Evolutionary conservation across 92 coral and sea anemone genomes (phyloP).

Genomic region (Heliopora coerulea): DNA sequence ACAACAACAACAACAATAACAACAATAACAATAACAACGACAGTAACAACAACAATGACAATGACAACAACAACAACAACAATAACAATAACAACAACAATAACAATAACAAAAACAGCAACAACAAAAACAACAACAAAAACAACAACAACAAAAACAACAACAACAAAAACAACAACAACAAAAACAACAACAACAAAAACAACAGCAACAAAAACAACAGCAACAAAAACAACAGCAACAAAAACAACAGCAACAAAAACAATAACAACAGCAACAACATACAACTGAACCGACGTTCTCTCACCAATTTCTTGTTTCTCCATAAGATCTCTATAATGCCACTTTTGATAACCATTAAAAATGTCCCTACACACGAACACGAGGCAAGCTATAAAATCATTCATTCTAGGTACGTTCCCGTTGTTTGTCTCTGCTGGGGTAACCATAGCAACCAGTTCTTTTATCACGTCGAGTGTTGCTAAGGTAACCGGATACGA

Average conservation of each 20-base stretch:
- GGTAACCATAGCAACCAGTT: conserved; percentile 73
- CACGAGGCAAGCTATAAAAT: conserved; percentile 82
- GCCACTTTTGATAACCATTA: conserved; percentile 92
- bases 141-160: not conserved
- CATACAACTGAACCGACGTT: not conserved
- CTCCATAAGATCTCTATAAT: conserved; percentile 65
- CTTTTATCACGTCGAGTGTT: conserved; percentile 70
- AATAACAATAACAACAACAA: not conserved
- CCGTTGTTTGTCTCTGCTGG: conserved; percentile 52
- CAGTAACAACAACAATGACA: not conserved
- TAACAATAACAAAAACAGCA: not conserved
- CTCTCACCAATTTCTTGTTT: conserved; percentile 88
- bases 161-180: not conserved
- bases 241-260: not conserved
- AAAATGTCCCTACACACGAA: conserved; percentile 85
- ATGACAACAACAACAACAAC: not conserved
- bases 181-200: not conserved
- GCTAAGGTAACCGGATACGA: conserved; percentile 85
- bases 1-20: not conserved
- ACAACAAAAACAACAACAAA: not conserved
- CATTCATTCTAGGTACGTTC: conserved; percentile 70
- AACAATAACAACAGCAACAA: not conserved
- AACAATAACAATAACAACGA: not conserved
- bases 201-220: not conserved
- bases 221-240: not conserved